These are phyloP conservation scores for Xylota segnis DNA, from an alignment of 2,888 invertebrate genomes.

Conservation along the genomic window DNA sequence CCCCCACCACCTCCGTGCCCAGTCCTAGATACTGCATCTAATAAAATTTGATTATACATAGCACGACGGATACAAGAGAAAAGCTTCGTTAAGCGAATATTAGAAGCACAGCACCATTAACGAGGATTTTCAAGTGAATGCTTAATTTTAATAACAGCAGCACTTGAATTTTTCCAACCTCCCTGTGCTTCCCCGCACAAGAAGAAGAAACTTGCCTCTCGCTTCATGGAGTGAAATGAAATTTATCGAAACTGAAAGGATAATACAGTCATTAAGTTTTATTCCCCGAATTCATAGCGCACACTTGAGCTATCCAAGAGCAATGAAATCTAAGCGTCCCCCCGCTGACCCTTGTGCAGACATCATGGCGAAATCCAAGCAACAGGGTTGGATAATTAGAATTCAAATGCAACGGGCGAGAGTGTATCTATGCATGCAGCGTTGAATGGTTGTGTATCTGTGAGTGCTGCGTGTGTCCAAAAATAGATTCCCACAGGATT, in stretches of 20 bases:
- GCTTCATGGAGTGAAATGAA: constrained; percentile 14
- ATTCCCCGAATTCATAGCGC: constrained; percentile 4
- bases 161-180: constrained; percentile 17
- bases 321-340: constrained; percentile 1
- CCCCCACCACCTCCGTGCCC: no score
- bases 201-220: constrained; percentile 35
- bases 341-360: no score
- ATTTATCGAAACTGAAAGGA: constrained; percentile 50
- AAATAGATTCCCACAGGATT: constrained; percentile 55
- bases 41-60: constrained; percentile 30
- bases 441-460: not conserved
- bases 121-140: constrained; percentile 58
- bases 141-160: constrained; percentile 66
- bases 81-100: constrained; percentile 45
- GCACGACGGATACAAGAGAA: constrained; percentile 16
- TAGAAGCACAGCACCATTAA: constrained; percentile 45
- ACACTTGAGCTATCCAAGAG: not conserved
- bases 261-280: constrained; percentile 55
- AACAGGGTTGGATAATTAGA: constrained; percentile 3
- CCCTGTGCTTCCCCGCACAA: not conserved
- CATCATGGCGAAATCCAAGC: not conserved
- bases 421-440: not conserved
- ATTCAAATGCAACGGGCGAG: not conserved
- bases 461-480: constrained; percentile 37
- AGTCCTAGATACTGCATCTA: not conserved